Evolutionary conservation across 2,888 invertebrate species (phyloP), one percentile per base, ranked within the genome.

Genomic region (Crematogaster levior): DNA sequence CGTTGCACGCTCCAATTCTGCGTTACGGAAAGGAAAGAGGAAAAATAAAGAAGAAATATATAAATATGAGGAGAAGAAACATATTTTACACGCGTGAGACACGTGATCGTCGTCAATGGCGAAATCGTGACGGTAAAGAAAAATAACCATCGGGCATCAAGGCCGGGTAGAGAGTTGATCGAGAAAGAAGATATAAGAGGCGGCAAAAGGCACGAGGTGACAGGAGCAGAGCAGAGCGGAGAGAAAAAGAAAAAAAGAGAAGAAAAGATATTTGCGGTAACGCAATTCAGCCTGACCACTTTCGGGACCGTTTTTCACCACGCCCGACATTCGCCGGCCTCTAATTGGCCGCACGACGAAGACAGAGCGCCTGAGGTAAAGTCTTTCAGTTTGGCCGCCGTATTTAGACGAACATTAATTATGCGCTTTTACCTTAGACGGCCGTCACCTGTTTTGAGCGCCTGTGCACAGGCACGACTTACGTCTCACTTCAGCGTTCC

Each of bases 351-450:
- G 46, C n/a, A 30, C 37, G 53, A 40, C 37, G 51, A 65, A 83
- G 73, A 46, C 70, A 51, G 70, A 48, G 60, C 56, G 63, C 56
- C 27, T 21, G 56, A 70, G 82, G 84, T 77, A 75, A 63, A 79
- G 81, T 85, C 81, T 88, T 86, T 88, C 74, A 84, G 56, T 83
- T 83, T 80, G 77, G 43, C 68, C 65, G 80, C 90, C 91, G 89
- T 91, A 91, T 91, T 90, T 91, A 89, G 91, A 86, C 84, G 85
- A 81, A 81, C 86, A 90, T 91, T 91, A 91, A 90, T 91, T 91
- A 90, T 89, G 89, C 91, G 86, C 88, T 85, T 84, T 84, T 86
- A 82, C 91, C 91, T 86, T 91, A 91, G 83, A 90, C 89, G 88
- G 90, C 77, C 63, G 86, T 80, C 88, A 83, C 85, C 85, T 84